Evolutionary conservation across 2,797 vertebrate genomes (phyloP).

Genomic region (Acanthurus leucopareius): DNA sequence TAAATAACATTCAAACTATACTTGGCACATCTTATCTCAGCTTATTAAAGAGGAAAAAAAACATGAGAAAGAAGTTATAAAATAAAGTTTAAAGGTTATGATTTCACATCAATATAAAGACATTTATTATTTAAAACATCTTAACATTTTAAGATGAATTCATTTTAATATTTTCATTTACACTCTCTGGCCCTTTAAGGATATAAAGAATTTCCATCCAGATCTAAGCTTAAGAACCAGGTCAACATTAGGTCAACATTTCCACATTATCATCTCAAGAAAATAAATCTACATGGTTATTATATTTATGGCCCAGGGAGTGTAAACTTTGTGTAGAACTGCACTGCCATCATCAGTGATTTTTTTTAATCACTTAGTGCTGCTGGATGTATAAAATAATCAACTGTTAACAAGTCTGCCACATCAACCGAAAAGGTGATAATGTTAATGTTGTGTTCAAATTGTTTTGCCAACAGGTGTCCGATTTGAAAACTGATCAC

Average conservation of each 20-base stretch:
- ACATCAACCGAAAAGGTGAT: background rate
- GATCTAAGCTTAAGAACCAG: background rate
- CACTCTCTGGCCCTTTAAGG: background rate
- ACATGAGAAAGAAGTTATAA: constrained; percentile 35
- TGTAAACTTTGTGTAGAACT: background rate
- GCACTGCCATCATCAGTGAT: background rate
- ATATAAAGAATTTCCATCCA: background rate
- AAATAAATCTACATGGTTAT: background rate
- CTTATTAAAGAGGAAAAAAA: constrained; percentile 47
- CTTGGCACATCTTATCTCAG: constrained; percentile 60
- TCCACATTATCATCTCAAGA: background rate
- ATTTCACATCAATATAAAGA: constrained; percentile 28
- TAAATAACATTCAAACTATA: constrained; percentile 73
- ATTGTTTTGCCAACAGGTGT: background rate
- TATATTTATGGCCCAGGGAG: too few species aligned
- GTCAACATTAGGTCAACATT: background rate
- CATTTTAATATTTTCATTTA: too few species aligned
- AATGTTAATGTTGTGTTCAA: background rate
- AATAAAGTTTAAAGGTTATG: constrained; percentile 40
- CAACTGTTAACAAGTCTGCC: background rate
- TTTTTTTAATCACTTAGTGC: background rate
- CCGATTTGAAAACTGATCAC: too few species aligned
- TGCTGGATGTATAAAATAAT: background rate
- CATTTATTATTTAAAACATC: constrained; percentile 29
- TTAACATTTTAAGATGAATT: background rate